Percentiles rank a stretch among this genome's conserved stretches.
Conservation (phyloP, 1,140 invertebrate species). For the Lerema accius region DNA sequence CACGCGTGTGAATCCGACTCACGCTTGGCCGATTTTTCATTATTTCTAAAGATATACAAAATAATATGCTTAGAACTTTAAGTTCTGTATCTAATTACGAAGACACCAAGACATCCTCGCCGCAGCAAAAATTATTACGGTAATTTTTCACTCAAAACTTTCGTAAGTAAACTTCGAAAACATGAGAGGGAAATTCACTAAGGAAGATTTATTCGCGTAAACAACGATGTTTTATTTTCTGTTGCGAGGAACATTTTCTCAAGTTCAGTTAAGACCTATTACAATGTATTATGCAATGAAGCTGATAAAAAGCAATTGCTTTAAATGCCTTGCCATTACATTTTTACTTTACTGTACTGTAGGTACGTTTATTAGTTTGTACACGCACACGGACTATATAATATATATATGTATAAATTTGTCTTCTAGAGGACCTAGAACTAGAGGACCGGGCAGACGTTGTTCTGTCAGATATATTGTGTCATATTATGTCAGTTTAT, state of each 20-base stretch:
- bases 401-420: too few species aligned
- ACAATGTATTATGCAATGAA: background rate
- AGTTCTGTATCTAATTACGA: slow-evolving; percentile 56
- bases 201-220: slow-evolving; percentile 45
- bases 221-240: slow-evolving; percentile 23
- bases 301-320: background rate
- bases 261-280: background rate
- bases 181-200: slow-evolving; percentile 40
- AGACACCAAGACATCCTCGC: slow-evolving; percentile 61
- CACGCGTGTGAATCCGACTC: too few species aligned
- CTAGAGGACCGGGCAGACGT: too few species aligned
- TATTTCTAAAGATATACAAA: too few species aligned
- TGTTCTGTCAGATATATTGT: too few species aligned
- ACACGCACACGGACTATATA: too few species aligned
- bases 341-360: too few species aligned
- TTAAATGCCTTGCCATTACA: too few species aligned
- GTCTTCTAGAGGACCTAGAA: too few species aligned
- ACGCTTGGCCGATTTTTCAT: too few species aligned
- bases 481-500: too few species aligned
- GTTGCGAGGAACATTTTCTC: background rate
- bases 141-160: slow-evolving; percentile 70
- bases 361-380: too few species aligned
- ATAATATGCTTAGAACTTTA: background rate
- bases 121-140: slow-evolving; percentile 68
- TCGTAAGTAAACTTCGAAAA: slow-evolving; percentile 46